Evolutionary conservation across 2,888 invertebrate species (phyloP), one percentile per base, ranked within the genome.

Genomic region (Rhorus exstirpatorius): DNA sequence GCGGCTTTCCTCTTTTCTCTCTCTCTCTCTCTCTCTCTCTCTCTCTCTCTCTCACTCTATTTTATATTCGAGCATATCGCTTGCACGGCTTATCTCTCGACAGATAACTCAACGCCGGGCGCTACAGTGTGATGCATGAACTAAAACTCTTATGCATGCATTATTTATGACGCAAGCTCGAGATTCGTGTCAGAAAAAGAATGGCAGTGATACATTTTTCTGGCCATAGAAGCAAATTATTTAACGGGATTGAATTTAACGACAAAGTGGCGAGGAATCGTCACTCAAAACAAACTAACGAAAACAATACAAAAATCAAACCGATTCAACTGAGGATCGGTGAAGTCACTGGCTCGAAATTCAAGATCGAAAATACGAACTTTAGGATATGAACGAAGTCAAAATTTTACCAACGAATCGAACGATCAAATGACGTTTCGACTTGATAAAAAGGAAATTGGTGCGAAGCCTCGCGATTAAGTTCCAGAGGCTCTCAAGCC

Each of bases 61-160:
- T 49, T 44, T 70, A 26, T 38, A 49, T 67, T 24, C 41, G n/a
- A n/a, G n/a, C n/a, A n/a, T n/a, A 17, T 17, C 17, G 24, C 51
- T 19, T 51, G 3, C 41, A 12, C 14, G 74, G 68, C 61, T 83
- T 84, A 84, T 84, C 84, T 83, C 49, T 72, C 55, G 35, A 67
- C 55, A 84, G 84, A 84, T 84, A 84, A 83, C 78, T 71, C 35
- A 35, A 81, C 60, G 61, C 72, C 77, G 60, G 70, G 72, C 72
- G 81, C 72, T 72, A 55, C 24, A 41, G 55, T 38, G 38, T 35
- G 17, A 67, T 41, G 49, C 31, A 19, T 46, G 31, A 65, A 17
- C 14, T 51, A 44, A n/a, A 26, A 8, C 14, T 26, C 19, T 14
- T 53, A 61, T 35, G 3, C 31, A 31, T 51, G 1, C 24, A 14